phyloP scores from a whole-genome alignment of 23 tunicate genomes.

The Trididemnum miniatum region DNA sequence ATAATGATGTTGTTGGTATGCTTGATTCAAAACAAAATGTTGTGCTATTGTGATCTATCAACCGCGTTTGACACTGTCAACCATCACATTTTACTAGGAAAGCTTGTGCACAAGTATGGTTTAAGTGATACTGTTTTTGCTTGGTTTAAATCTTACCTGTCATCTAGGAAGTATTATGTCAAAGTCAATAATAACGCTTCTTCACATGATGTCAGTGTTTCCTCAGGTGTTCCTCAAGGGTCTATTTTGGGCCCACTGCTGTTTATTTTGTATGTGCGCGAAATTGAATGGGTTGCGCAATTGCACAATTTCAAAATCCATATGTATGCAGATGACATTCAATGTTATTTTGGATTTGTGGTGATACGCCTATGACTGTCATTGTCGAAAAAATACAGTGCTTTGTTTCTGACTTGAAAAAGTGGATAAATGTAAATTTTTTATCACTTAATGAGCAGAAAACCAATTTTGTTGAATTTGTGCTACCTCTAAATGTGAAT shows the following conservation, averaged over 20 bases:
- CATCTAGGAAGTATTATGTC: not conserved
- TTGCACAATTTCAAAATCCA: not conserved
- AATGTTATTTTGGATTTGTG: not conserved
- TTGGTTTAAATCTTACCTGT: not conserved
- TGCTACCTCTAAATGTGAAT: not conserved
- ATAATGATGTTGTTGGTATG: too few species aligned
- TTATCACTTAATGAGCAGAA: not conserved
- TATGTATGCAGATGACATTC: not conserved
- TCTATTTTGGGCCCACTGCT: not conserved
- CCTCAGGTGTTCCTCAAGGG: not conserved
- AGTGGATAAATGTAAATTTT: not conserved
- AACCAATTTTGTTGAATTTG: not conserved
- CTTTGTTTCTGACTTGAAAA: not conserved
- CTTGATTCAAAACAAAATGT: too few species aligned
- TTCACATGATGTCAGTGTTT: not conserved
- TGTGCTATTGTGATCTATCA: too few species aligned
- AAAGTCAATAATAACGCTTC: not conserved
- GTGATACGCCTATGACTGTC: not conserved
- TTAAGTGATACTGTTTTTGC: not conserved
- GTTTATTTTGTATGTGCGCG: not conserved
- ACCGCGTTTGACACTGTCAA: too few species aligned
- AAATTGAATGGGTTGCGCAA: not conserved
- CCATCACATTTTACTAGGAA: too few species aligned
- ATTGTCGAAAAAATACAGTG: not conserved
- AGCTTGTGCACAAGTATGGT: not conserved